Evolutionary conservation across 2,113 vertebrate species (phyloP), one percentile per base, ranked within the genome.

Genomic region (Glareola pratincola): DNA sequence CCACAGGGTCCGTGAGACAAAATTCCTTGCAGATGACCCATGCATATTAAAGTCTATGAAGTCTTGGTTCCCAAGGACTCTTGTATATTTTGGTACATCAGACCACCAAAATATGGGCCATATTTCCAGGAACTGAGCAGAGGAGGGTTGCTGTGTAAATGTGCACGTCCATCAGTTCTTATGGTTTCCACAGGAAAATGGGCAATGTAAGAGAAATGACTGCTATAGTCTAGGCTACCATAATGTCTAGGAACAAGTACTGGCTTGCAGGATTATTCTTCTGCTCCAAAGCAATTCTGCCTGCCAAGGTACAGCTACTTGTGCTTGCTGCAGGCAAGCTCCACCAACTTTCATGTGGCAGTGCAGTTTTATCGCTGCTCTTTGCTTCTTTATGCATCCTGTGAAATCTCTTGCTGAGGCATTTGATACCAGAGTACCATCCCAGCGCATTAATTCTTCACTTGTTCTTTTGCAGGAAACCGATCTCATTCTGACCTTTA

Each of bases 401-500:
- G 51, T 75, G 88, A 86, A 78, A 87, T 89, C 69, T 56, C 76
- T 82, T 91, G 39, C 77, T 88, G 84, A 75, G 53, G 41, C 32
- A 60, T 37, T 68, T 78, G 47, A 75, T 54, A 69, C 14, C 7
- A 0, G 45, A 83, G n/a, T 41, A 74, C 62, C 54, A 51, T 34
- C 69, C 71, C 57, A 53, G 30, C 0, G 1, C 90, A 87, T 85
- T 90, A 96, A 95, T 90, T 93, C 54, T 95, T 91, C 51, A 59
- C 91, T 95, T 96, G 90, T 79, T 80, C 91, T 97, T 94, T 96
- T 97, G 53, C 98, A 99, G 99, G 99, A 99, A 97, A 99, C 99
- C 96, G 99, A 99, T 98, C 99, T 99, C 90, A 99, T 99, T 95
- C 98, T 99, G 99, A 99, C 99, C 68, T 99, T 99, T 98, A 99